These are phyloP conservation scores for Triplophysa bombifrons DNA, from an alignment of 2,797 vertebrate species.

Conservation along the genomic window DNA sequence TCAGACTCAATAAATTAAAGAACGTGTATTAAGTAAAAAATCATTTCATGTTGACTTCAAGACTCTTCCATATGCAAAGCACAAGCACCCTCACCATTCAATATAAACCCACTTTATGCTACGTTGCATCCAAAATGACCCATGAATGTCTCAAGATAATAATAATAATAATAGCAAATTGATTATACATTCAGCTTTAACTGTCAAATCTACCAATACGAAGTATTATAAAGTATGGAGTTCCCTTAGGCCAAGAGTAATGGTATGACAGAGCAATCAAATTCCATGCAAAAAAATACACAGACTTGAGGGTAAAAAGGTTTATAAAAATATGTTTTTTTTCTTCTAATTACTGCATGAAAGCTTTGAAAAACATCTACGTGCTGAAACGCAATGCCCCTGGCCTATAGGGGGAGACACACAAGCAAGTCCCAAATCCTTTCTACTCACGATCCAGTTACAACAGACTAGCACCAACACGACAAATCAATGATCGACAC, in stretches of 20 bases:
- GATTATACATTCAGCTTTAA: slow-evolving; percentile 47
- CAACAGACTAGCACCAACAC: slow-evolving; percentile 55
- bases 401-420: slow-evolving; percentile 56
- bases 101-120: slow-evolving; percentile 3
- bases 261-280: slow-evolving; percentile 43
- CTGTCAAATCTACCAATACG: slow-evolving; percentile 48
- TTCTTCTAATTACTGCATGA: slow-evolving; percentile 22
- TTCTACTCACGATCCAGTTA: slow-evolving; percentile 57
- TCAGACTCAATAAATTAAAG: too few relatives aligned
- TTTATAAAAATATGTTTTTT: slow-evolving; percentile 21
- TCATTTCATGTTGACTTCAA: slow-evolving; percentile 40
- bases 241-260: slow-evolving; percentile 61
- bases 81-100: neutral
- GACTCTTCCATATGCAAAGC: neutral
- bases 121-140: slow-evolving; percentile 27
- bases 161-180: slow-evolving; percentile 55
- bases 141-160: slow-evolving; percentile 25
- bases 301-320: slow-evolving; percentile 30
- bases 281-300: slow-evolving; percentile 46
- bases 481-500: slow-evolving; percentile 43
- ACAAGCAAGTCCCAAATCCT: slow-evolving; percentile 52
- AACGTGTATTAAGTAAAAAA: neutral
- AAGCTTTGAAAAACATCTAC: slow-evolving; percentile 35
- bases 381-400: slow-evolving; percentile 52
- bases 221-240: slow-evolving; percentile 48